Conservation (phyloP, 2,888 invertebrate genomes). For the Pandemis heparana region DNA sequence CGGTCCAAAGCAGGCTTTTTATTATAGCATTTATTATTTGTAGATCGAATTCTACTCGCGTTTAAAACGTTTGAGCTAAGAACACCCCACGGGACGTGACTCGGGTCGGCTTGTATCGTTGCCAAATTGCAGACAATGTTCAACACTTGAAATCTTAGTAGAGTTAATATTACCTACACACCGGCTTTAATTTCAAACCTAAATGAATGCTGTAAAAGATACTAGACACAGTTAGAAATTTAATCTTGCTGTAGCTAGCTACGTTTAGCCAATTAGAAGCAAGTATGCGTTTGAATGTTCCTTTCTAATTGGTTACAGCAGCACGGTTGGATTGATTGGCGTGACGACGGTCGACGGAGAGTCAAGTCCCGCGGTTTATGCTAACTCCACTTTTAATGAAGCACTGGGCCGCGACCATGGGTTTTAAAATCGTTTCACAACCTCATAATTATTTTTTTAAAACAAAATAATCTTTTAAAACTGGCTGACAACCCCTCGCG, state of each 20-base stretch:
- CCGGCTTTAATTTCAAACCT: not conserved
- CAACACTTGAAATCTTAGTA: not conserved
- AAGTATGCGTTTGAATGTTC: not conserved
- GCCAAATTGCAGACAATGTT: not conserved
- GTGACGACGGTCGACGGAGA: not conserved
- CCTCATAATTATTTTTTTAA: constrained; percentile 71
- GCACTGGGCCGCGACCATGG: constrained; percentile 70
- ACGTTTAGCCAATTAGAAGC: constrained; percentile 1
- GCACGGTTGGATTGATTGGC: not conserved
- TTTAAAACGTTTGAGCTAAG: constrained; percentile 62
- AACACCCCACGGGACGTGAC: constrained; percentile 13
- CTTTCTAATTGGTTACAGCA: not conserved
- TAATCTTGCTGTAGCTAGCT: not conserved
- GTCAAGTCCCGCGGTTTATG: constrained; percentile 20
- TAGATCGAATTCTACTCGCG: constrained; percentile 68
- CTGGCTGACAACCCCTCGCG: constrained; percentile 75
- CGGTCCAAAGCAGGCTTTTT: constrained; percentile 77
- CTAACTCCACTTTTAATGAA: constrained; percentile 58
- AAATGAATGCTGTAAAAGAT: not conserved
- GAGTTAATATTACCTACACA: not conserved
- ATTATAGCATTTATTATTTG: constrained; percentile 65
- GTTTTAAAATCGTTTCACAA: constrained; percentile 78
- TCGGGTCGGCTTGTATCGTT: not conserved
- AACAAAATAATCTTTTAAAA: constrained; percentile 78
- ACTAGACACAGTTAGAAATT: not conserved